Conservation (phyloP, 2,888 invertebrate genomes). For the Drosophila incognita region DNA sequence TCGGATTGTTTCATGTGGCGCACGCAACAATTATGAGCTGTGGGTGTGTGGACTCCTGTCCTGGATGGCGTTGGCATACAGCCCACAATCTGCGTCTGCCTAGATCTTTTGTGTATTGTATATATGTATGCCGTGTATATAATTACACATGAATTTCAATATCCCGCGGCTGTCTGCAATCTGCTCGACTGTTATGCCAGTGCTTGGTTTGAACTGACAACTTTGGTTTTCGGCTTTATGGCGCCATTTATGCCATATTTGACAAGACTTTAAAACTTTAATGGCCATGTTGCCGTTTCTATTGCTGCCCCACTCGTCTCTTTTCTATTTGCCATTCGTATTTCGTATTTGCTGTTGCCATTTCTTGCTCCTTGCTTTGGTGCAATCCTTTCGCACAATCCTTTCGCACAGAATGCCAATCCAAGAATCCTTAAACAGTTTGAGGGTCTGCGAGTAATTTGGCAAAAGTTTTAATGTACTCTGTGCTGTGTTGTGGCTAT, state of each 20-base stretch:
- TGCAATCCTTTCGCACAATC: slow-evolving; percentile 40
- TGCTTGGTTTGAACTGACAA: slow-evolving; percentile 37
- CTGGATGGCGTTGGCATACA: background rate
- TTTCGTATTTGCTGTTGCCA: slow-evolving; percentile 35
- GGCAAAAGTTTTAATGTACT: slow-evolving; percentile 74
- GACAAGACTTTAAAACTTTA: slow-evolving; percentile 62
- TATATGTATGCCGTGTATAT: slow-evolving; percentile 42
- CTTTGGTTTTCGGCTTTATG: slow-evolving; percentile 44
- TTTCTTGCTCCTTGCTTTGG: slow-evolving; percentile 33
- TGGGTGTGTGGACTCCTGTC: background rate
- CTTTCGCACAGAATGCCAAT: slow-evolving; percentile 14
- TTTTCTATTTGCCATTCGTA: slow-evolving; percentile 36
- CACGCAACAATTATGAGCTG: slow-evolving; percentile 48
- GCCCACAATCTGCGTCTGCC: slow-evolving; percentile 4
- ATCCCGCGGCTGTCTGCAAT: slow-evolving; percentile 61
- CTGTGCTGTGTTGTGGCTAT: slow-evolving; percentile 54
- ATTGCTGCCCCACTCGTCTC: slow-evolving; percentile 7
- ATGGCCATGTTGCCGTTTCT: slow-evolving; percentile 32
- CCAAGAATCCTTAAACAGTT: slow-evolving; percentile 15
- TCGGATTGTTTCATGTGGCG: slow-evolving; percentile 65
- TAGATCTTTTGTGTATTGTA: slow-evolving; percentile 18
- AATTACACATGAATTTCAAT: slow-evolving; percentile 79
- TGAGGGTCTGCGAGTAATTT: slow-evolving; percentile 44
- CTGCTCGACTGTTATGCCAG: slow-evolving; percentile 11
- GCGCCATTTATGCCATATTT: slow-evolving; percentile 41